Evolutionary conservation across 2,797 vertebrate species (phyloP), one percentile per base, ranked within the genome.

Genomic region (Dromococcyx pavoninus): DNA sequence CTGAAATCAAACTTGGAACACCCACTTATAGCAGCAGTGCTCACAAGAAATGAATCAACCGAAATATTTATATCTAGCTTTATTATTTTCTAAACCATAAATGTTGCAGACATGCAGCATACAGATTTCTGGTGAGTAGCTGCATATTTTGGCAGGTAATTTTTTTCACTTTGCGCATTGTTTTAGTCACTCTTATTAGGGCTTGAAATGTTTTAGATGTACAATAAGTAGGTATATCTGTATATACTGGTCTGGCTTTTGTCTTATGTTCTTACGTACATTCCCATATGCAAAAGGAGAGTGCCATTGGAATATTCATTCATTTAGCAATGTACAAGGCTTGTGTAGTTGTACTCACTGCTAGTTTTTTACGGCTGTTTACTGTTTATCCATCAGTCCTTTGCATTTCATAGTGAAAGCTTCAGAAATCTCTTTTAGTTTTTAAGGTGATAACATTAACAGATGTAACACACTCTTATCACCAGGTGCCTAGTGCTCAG

Each of bases 121-220:
- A n/a, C 23, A 64, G 57, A 56, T 86, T 86, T 92, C 46, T 93
- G 79, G 92, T 88, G 85, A 75, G 28, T 75, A 93, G 72, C 19
- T 51, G 27, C 6, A 2, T 66, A 7, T 60, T 86, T 75, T 74
- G 11, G 10, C 74, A 72, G 28, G 10, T 65, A 17, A 41, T 5
- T 19, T 39, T 77, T 54, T 19, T n/a, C 10, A n/a, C 7, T 53
- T 73, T 62, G 28, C 6, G 9, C 27, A 1, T 81, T 74, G 7
- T 80, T 91, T 74, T 72, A 35, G 74, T 86, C 23, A 39, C n/a
- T 19, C 4, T 70, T 81, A 28, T 37, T 74, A 85, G 19, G 21
- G 61, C 24, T 64, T 57, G 5, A 66, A 51, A 37, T 12, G 35
- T 57, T 89, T 83, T 24, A 32, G 11, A 23, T 57, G 9, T 27